Base-by-base conservation (phyloP, 1,140 invertebrate genomes). In the Adelges cooleyi region DNA sequence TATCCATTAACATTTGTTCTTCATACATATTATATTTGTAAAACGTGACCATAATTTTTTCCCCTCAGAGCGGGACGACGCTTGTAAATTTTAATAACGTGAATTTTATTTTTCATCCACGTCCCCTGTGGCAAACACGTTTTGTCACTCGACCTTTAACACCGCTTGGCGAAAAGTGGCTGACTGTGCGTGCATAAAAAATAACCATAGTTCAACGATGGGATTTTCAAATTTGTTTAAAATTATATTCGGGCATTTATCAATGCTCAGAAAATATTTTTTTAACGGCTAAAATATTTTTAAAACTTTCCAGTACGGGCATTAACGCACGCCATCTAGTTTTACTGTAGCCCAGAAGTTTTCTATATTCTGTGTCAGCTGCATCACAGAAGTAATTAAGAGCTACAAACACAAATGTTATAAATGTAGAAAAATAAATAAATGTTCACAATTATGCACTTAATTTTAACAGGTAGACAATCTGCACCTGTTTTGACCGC, bases 371-470 rank as follows among this genome's bases (percentile, higher is more conserved):
- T 4, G 29, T 20, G 25, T 20, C 50, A 36, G 17, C 29, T 20
- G 3, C 27, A 10, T 36, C 0, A 13, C 50, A 20, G 10, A 52
- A 52, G 18, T 52, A 17, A 20, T 52, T 52, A 10, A 52, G 3
- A 20, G 17, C 50, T 52, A 20, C 3, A 18, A n/a, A 33, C 29
- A 18, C 29, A 13, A 33, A 52, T 4, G 3, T 1, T 36, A 20
- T 52, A 52, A 20, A 52, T 36, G 17, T 52, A 33, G 9, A 52
- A 52, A 52, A 52, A 33, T 33, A 17, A 52, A 52, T 18, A 52
- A 11, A 20, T 33, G 27, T 52, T 52, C 10, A 52, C 50, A 18
- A 52, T 52, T 11, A 33, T 33, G 2, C 50, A 52, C 33, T 52
- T 11, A 17, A 52, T 15, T 17, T 33, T 18, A 52, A 33, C 8